Evolutionary conservation across 2,888 invertebrate genomes (phyloP).

Genomic region (Mongoloraphidia duomilia): DNA sequence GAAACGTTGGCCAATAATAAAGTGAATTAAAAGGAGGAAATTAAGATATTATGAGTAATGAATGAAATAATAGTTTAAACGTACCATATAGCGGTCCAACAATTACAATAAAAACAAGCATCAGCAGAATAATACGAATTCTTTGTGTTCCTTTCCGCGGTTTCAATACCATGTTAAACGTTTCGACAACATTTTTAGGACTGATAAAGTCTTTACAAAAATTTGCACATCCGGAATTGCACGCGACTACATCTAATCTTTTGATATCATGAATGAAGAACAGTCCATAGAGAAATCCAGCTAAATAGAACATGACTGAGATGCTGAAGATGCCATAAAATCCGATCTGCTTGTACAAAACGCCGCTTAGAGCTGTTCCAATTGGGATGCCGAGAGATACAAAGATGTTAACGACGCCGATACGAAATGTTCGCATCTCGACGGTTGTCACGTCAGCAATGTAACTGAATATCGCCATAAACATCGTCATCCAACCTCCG

Average conservation of each 20-base stretch:
- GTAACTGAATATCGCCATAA: constrained; percentile 43
- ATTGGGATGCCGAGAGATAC: constrained; percentile 35
- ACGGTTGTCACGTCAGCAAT: constrained; percentile 41
- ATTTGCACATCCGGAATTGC: not conserved
- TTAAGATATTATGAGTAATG: not conserved
- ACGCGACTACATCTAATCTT: not conserved
- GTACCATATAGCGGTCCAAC: constrained; percentile 9
- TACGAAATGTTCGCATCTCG: constrained; percentile 39
- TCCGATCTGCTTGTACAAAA: constrained; percentile 27
- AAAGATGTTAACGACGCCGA: constrained; percentile 40
- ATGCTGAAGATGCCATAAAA: constrained; percentile 21
- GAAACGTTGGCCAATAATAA: not conserved
- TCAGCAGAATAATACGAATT: constrained; percentile 8
- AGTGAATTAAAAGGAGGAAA: not conserved
- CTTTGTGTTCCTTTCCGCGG: constrained; percentile 8
- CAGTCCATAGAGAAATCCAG: constrained; percentile 18
- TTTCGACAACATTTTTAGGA: constrained; percentile 9
- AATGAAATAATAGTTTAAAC: not conserved
- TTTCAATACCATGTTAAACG: constrained; percentile 8
- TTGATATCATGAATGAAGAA: constrained; percentile 17
- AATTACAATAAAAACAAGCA: constrained; percentile 10
- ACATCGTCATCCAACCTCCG: constrained; percentile 41
- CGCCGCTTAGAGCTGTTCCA: constrained; percentile 34
- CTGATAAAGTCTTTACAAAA: constrained; percentile 15
- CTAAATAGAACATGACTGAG: constrained; percentile 15